Percentiles rank a stretch among this genome's conserved stretches.
These are phyloP conservation scores for Parauchenoglanis punctatus DNA, from an alignment of 2,797 vertebrate genomes.

Conservation along the genomic window DNA sequence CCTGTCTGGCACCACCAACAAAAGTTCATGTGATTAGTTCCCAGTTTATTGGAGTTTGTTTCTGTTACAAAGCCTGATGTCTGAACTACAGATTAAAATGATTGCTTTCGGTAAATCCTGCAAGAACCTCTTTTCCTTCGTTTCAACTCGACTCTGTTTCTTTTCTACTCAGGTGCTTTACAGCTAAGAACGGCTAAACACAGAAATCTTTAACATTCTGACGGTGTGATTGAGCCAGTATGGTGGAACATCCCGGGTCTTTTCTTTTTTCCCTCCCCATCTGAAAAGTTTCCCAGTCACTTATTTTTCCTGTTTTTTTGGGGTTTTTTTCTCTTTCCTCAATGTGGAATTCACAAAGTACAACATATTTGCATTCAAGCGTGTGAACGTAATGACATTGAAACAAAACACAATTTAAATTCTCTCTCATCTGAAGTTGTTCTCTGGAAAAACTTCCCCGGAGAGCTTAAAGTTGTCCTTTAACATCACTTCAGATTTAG, in stretches of 20 bases:
- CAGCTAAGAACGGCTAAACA: not conserved
- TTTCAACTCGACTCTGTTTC: not conserved
- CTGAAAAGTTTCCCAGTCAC: not conserved
- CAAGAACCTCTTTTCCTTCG: not conserved
- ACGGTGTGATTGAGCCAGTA: not conserved
- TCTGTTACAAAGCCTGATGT: not conserved
- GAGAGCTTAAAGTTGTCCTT: not conserved
- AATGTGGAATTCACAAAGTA: not conserved
- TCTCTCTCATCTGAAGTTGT: too few species aligned
- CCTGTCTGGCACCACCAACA: not conserved
- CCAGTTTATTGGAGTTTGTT: not conserved
- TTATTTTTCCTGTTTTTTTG: not conserved
- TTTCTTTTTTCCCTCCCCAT: not conserved
- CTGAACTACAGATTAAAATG: not conserved
- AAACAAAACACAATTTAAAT: not conserved
- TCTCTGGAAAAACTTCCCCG: too few species aligned
- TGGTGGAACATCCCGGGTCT: not conserved
- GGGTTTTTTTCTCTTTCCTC: not conserved
- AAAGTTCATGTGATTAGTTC: not conserved
- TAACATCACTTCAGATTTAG: not conserved
- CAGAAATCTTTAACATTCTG: slow-evolving; percentile 2
- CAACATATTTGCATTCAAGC: not conserved
- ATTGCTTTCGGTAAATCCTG: not conserved
- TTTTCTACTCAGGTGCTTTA: not conserved
- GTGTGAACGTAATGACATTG: not conserved